Evolutionary conservation across 2,113 vertebrate species (phyloP).

Genomic region (Lichenostomus cassidix): DNA sequence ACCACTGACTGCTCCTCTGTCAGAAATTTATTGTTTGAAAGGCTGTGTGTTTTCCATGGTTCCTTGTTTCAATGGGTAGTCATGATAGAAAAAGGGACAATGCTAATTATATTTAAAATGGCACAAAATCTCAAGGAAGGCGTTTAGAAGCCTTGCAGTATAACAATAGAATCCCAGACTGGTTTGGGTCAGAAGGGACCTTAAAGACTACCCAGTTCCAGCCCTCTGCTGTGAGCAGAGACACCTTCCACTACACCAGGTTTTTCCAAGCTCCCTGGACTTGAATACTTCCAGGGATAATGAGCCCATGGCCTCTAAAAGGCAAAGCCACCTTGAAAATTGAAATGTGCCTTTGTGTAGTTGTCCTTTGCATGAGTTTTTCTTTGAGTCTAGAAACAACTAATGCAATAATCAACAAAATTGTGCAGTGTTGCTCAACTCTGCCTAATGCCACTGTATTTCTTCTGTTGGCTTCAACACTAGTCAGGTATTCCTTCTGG

Average conservation of each 20-base stretch:
- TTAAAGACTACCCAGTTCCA: background rate
- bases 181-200: background rate
- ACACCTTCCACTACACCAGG: background rate
- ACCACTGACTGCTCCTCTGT: background rate
- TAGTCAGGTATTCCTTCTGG: background rate
- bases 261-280: background rate
- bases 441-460: background rate
- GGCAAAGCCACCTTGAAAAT: background rate
- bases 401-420: background rate
- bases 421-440: background rate
- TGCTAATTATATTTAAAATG: background rate
- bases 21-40: background rate
- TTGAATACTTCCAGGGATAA: background rate
- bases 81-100: background rate
- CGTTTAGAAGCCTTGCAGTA: background rate
- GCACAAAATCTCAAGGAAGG: background rate
- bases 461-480: background rate
- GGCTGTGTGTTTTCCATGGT: background rate
- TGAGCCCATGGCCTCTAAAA: rapidly evolving
- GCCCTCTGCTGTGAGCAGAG: rapidly evolving
- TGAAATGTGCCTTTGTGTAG: background rate
- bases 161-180: background rate
- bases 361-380: background rate
- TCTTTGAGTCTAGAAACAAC: background rate
- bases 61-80: rapidly evolving